Percentiles rank a stretch among this genome's conserved stretches.
Evolutionary conservation across 2,113 vertebrate species (phyloP).

Genomic region (Chionodraco myersi): DNA sequence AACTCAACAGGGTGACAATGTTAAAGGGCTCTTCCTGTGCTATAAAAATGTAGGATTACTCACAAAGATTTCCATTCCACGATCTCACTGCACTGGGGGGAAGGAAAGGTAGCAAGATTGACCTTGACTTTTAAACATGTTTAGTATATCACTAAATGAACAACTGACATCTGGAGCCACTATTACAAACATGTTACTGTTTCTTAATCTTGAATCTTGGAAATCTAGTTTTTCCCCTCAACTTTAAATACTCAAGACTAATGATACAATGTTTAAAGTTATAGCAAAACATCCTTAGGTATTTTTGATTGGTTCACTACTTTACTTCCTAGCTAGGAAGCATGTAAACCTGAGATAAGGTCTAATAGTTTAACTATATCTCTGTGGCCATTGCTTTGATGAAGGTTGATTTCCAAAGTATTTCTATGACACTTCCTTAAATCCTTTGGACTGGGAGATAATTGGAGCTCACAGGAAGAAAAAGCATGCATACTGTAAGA

Average conservation of each 20-base stretch:
- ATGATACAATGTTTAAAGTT: background rate
- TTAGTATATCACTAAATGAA: background rate
- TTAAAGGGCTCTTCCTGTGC: too few relatives aligned
- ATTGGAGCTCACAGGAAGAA: background rate
- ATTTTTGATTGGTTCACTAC: background rate
- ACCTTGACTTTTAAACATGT: background rate
- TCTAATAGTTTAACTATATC: too few relatives aligned
- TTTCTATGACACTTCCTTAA: background rate
- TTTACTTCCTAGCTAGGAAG: background rate
- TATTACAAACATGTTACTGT: too few relatives aligned
- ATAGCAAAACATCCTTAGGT: background rate
- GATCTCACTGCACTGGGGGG: too few relatives aligned
- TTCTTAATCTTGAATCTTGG: too few relatives aligned
- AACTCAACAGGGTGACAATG: too few relatives aligned
- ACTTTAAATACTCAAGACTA: background rate
- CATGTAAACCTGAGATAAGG: too few relatives aligned
- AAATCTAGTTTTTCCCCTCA: background rate
- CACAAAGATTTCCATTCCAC: too few relatives aligned
- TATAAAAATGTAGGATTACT: too few relatives aligned
- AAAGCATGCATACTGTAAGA: background rate
- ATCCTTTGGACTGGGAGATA: background rate
- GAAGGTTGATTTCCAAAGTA: background rate
- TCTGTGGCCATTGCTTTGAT: background rate
- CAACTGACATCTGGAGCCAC: background rate
- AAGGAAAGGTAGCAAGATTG: too few relatives aligned